Base-by-base conservation (phyloP, 1,140 invertebrate genomes). In the Lasioglossum albipes region DNA sequence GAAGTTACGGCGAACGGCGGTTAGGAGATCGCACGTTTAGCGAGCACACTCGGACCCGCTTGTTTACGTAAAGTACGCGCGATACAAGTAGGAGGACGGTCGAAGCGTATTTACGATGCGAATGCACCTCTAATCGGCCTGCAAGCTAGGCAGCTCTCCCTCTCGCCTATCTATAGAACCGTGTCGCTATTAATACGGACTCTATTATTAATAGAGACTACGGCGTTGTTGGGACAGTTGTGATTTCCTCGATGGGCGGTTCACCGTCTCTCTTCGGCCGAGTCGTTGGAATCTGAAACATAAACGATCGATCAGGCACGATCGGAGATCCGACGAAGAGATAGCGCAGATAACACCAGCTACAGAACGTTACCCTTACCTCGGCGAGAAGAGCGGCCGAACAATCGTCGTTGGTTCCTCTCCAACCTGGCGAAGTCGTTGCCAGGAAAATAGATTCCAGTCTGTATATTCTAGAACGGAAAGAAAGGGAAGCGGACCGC, bases 201-300 rank as follows among this genome's bases (percentile, higher is more conserved):
- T 42, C 79, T 79, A 76, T 81, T 81, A 77, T 69, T 75, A 75
- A 67, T 45, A 64, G 54, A 64, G 54, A 52, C 13, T 42, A 36
- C 61, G 54, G 20, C 72, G 72, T 80, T 61, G 73, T 61, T 80
- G 73, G 66, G 31, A 61, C 27, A 68, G 42, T 80, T 52, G 71
- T n/a, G 54, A 75, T 80, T 75, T 61, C 18, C 52, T 3, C 7
- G 72, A 22, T 80, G 42, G 16, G 16, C 59, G 45, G 13, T 27
- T 68, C 65, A 20, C 65, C 65, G 5, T 67, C 65, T 4, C 20
- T 12, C n/a, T 45, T 45, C 42, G 45, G 31, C 62, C 0, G 13
- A 31, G 3, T 7, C 2, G 31, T 5, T 18, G 57, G 7, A 49
- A 49, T 13, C 7, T 59, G 9, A 22, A 36, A 36, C 36, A 4